phyloP scores from a whole-genome alignment of 2,888 invertebrate genomes.

The Leuctra nigra region DNA sequence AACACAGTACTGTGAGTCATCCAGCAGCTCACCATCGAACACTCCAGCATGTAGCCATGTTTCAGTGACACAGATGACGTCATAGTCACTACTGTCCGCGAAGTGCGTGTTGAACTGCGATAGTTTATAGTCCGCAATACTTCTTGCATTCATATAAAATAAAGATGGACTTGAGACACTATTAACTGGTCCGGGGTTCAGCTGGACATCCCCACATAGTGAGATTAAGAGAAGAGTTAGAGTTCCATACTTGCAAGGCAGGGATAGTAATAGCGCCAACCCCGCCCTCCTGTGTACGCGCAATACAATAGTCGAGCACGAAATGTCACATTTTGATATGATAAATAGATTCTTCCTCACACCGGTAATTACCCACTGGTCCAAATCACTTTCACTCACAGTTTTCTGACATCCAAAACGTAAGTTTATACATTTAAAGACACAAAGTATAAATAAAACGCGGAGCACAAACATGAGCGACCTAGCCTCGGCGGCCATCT shows the following conservation, averaged over 20 bases:
- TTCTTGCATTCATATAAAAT: background rate
- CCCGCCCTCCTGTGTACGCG: background rate
- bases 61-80: background rate
- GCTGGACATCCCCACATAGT: no score
- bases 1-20: background rate
- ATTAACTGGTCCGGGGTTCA: conserved; percentile 10
- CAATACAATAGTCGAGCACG: background rate
- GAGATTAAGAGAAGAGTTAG: background rate
- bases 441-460: background rate
- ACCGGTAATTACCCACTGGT: background rate
- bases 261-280: no score
- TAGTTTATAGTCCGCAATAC: background rate
- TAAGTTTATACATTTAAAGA: background rate
- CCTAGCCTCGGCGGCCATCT: conserved; percentile 2
- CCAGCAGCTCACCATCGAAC: no score
- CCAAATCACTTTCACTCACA: background rate
- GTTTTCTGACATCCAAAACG: background rate
- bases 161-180: background rate
- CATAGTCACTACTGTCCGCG: background rate
- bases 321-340: background rate
- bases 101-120: background rate
- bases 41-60: background rate
- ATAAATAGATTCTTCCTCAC: background rate
- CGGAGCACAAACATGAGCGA: no score
- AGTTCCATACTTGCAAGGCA: no score